These are phyloP conservation scores for Teleiodes luculella DNA, from an alignment of 2,888 invertebrate genomes.

Conservation along the genomic window DNA sequence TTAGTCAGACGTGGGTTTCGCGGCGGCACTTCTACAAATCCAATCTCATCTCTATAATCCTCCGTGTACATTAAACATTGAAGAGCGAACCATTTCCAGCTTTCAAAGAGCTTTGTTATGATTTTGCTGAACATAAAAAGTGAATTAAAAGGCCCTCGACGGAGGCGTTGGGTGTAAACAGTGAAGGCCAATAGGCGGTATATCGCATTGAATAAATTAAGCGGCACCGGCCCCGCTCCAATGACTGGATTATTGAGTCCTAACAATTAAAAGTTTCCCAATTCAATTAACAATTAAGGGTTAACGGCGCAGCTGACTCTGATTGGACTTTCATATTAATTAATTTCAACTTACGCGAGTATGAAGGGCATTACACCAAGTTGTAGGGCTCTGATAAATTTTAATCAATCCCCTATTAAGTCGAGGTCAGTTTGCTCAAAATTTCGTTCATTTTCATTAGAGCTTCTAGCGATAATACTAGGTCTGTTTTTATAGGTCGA, in stretches of 20 bases:
- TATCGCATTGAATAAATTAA: conserved; percentile 59
- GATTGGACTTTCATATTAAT: conserved; percentile 53
- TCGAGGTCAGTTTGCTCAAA: neutral
- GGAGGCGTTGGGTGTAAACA: conserved; percentile 28
- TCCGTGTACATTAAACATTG: neutral
- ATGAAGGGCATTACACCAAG: conserved; percentile 31
- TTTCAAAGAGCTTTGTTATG: conserved; percentile 14
- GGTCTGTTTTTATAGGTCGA: neutral
- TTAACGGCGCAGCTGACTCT: conserved; percentile 45
- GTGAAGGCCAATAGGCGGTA: conserved; percentile 35
- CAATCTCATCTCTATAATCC: neutral
- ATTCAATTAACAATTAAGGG: conserved; percentile 58
- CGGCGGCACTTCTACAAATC: neutral
- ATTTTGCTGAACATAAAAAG: conserved; percentile 21
- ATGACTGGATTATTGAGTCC: conserved; percentile 53
- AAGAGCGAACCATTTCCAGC: neutral
- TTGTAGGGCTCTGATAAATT: conserved; percentile 19
- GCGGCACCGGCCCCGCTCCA: conserved; percentile 35
- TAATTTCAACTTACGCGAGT: conserved; percentile 39
- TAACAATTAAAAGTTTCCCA: conserved; percentile 56
- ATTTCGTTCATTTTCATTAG: neutral
- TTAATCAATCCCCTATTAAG: conserved; percentile 21
- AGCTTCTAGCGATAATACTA: neutral
- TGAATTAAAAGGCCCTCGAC: conserved; percentile 33
- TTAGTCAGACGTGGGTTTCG: neutral